Conservation (phyloP, 2,888 invertebrate species). For the Syritta pipiens region DNA sequence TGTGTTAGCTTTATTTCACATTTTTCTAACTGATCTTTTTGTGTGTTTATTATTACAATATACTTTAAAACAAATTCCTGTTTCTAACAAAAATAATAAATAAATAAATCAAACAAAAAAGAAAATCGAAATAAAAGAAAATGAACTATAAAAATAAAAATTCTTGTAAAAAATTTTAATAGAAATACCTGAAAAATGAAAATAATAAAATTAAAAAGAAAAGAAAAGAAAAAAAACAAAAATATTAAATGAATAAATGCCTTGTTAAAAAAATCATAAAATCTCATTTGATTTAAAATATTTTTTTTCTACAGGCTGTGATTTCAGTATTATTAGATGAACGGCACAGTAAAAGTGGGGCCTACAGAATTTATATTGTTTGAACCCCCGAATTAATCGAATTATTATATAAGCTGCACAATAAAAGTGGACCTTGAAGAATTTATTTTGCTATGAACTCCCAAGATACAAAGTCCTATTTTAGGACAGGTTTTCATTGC, state of each 20-base stretch:
- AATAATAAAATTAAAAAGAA: conserved; percentile 21
- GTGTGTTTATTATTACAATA: conserved; percentile 24
- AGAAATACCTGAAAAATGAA: conserved; percentile 53
- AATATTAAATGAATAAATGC: conserved; percentile 66
- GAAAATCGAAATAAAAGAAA: conserved; percentile 34
- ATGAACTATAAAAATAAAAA: conserved; percentile 25
- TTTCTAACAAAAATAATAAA: conserved; percentile 6
- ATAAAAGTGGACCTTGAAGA: no score
- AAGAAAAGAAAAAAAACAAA: conserved; percentile 30
- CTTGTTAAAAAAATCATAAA: conserved; percentile 62
- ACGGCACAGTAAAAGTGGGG: no score
- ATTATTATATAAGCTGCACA: no score
- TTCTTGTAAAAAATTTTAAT: conserved; percentile 60
- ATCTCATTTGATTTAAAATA: conserved; percentile 13
- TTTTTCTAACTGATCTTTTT: no score
- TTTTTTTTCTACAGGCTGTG: background rate
- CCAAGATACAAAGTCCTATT: no score
- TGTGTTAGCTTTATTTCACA: conserved; percentile 22
- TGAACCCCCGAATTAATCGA: no score
- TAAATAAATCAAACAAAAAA: conserved; percentile 16
- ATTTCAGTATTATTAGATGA: no score
- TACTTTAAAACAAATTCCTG: conserved; percentile 46
- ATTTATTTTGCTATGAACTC: no score
- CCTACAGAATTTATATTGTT: no score
- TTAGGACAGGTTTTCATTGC: no score